Evolutionary conservation across 2,797 vertebrate species (phyloP), one percentile per base, ranked within the genome.

Genomic region (Pitangus sulphuratus): DNA sequence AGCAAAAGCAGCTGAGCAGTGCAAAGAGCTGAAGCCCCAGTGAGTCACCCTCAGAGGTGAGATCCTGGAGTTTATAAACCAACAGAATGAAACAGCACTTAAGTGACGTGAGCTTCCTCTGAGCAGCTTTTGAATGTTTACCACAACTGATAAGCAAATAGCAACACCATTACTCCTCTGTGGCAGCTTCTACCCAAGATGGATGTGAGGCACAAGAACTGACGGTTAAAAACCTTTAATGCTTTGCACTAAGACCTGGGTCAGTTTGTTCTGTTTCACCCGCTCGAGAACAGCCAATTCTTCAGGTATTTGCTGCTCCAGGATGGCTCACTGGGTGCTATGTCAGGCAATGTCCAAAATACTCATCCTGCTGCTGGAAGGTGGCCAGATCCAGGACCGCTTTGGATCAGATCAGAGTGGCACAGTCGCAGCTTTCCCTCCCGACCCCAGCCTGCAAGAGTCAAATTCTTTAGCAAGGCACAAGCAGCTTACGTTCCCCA

Each of bases 51-150:
- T 1, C 30, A n/a, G 84, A 87, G 75, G 64, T 18, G 81, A 94
- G 68, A 53, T 39, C 37, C 14, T 7, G 11, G 33, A 48, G 70
- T 15, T 60, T 44, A 22, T 47, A 81, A 93, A 66, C 24, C 47
- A 50, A 8, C 2, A 4, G 81, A 69, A 45, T 1, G 54, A 86
- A 92, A 93, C 30, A 16, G 37, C 50, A 4, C 79, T 45, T 11
- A 0, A 39, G 48, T 35, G 75, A 91, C 18, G 3, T 18, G 79
- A 50, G 35, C 30, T 15, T 42, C 14, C 89, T 68, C 5, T 0
- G 56, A 77, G 87, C 15, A 80, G 78, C 85, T 90, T 90, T 33
- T 16, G 16, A 53, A 8, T 88, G 89, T 93, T 96, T 93, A 78
- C 64, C 65, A 16, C 35, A 65, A 14, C 51, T 12, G 76, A 90